These are phyloP conservation scores for Morbakka virulenta DNA, from an alignment of 30 jellyfish, hydroid and myxozoan genomes.

Conservation along the genomic window DNA sequence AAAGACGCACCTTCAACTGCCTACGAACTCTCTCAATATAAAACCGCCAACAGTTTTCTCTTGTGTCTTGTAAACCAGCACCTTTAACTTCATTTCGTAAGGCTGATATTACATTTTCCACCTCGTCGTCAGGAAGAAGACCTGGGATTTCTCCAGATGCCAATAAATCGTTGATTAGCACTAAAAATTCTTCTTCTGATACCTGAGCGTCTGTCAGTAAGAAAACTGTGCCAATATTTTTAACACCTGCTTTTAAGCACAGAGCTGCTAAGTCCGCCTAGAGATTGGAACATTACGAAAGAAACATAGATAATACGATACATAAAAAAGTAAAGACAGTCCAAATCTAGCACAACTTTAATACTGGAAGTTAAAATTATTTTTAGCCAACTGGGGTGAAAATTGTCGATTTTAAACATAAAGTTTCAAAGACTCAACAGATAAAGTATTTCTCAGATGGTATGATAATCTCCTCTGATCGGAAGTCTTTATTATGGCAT, in stretches of 20 bases:
- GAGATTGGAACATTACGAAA: not conserved
- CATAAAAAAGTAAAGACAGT: too few relatives aligned
- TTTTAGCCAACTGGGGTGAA: too few relatives aligned
- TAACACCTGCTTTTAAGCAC: slow-evolving; percentile 97
- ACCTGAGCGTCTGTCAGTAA: slow-evolving; percentile 96
- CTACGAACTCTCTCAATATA: slow-evolving; percentile 89
- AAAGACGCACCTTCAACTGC: slow-evolving; percentile 72
- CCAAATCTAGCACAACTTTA: too few relatives aligned
- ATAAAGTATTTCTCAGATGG: too few relatives aligned
- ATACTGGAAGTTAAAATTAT: too few relatives aligned
- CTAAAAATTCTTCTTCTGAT: slow-evolving; percentile 92
- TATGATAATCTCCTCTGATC: too few relatives aligned
- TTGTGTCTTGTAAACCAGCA: slow-evolving; percentile 93
- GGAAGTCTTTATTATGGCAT: too few relatives aligned
- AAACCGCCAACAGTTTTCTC: slow-evolving; percentile 98
- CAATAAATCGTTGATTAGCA: slow-evolving; percentile 83
- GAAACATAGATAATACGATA: too few relatives aligned
- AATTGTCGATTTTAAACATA: too few relatives aligned
- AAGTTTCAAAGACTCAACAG: too few relatives aligned
- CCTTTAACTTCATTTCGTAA: slow-evolving; percentile 96
- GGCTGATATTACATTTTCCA: slow-evolving; percentile 83
- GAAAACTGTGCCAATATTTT: slow-evolving; percentile 91
- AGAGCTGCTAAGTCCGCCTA: slow-evolving; percentile 94
- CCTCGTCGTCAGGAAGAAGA: slow-evolving; percentile 91
- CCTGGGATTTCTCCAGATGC: slow-evolving; percentile 99